These are phyloP conservation scores for Phocoena sinus DNA, from an alignment of 2,113 vertebrate species.

Conservation along the genomic window DNA sequence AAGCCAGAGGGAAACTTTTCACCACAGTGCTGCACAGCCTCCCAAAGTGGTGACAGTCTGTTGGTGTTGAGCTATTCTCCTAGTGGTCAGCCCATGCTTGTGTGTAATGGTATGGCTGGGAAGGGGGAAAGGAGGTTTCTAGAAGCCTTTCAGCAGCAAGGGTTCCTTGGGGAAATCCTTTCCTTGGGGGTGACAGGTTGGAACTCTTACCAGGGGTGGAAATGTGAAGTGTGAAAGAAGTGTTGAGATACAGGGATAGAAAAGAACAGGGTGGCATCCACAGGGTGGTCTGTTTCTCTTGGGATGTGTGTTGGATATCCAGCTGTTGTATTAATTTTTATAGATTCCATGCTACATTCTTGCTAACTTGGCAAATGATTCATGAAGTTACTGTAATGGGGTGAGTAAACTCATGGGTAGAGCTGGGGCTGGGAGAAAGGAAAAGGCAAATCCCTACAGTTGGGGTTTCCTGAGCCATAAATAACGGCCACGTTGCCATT, in stretches of 20 bases:
- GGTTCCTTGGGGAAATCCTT: neutral
- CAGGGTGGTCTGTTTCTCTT: conserved; percentile 50
- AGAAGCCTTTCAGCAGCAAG: conserved; percentile 9
- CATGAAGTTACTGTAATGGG: conserved; percentile 9
- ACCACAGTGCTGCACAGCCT: neutral
- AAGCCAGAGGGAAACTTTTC: neutral
- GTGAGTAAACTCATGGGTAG: neutral
- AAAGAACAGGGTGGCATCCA: neutral
- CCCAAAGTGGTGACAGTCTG: neutral
- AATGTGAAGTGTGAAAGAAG: conserved; percentile 57
- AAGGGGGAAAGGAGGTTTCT: neutral
- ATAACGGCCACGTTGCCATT: conserved; percentile 30
- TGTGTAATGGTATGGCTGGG: neutral
- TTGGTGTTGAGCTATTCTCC: neutral
- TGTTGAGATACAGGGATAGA: neutral
- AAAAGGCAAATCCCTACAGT: conserved; percentile 32
- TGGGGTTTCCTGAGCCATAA: conserved; percentile 66
- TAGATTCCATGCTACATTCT: conserved; percentile 22
- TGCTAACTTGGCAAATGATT: conserved; percentile 54
- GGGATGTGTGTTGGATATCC: neutral
- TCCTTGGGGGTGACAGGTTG: neutral
- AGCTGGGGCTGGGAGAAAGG: neutral
- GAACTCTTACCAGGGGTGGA: conserved; percentile 32
- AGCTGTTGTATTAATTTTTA: conserved; percentile 45
- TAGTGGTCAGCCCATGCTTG: neutral